Percentiles rank a stretch among this genome's conserved stretches.
Evolutionary conservation across 1,140 invertebrate genomes (phyloP).

Genomic region (Platorchestia sp.): DNA sequence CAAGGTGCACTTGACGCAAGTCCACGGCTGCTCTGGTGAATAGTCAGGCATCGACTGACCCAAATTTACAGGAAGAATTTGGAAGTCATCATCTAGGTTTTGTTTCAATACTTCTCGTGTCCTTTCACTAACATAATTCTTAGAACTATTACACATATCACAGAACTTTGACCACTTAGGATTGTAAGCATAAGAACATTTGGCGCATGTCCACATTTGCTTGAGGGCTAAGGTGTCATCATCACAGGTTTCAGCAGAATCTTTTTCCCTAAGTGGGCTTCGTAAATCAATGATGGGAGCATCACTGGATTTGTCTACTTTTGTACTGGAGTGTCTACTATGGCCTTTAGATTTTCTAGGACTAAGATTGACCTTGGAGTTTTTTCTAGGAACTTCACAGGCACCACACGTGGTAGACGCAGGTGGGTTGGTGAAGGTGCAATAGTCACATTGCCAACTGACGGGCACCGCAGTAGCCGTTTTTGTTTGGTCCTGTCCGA

Average conservation of each 20-base stretch:
- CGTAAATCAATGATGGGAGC: constrained; percentile 35
- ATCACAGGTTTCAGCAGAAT: constrained; percentile 69
- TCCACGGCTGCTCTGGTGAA: constrained; percentile 78
- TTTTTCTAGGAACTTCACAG: constrained; percentile 57
- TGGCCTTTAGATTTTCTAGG: constrained; percentile 58
- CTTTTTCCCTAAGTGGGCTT: constrained; percentile 40
- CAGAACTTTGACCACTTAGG: constrained; percentile 82
- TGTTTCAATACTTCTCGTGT: constrained; percentile 70
- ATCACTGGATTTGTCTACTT: constrained; percentile 50
- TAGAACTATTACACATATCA: constrained; percentile 82
- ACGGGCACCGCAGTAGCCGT: background rate
- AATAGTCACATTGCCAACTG: background rate
- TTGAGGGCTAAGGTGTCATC: constrained; percentile 72
- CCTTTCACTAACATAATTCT: constrained; percentile 70
- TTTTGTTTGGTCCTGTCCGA: background rate
- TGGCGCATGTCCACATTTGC: constrained; percentile 87
- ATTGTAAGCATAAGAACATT: constrained; percentile 91
- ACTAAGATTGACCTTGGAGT: constrained; percentile 59
- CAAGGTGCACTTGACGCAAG: constrained; percentile 88
- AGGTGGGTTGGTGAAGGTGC: constrained; percentile 12
- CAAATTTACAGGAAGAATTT: constrained; percentile 71
- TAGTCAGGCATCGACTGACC: constrained; percentile 52
- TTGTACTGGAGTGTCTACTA: constrained; percentile 32
- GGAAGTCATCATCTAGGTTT: constrained; percentile 74
- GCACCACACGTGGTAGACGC: background rate